These are phyloP conservation scores for Diprion similis DNA, from an alignment of 1,140 invertebrate species.

Conservation along the genomic window DNA sequence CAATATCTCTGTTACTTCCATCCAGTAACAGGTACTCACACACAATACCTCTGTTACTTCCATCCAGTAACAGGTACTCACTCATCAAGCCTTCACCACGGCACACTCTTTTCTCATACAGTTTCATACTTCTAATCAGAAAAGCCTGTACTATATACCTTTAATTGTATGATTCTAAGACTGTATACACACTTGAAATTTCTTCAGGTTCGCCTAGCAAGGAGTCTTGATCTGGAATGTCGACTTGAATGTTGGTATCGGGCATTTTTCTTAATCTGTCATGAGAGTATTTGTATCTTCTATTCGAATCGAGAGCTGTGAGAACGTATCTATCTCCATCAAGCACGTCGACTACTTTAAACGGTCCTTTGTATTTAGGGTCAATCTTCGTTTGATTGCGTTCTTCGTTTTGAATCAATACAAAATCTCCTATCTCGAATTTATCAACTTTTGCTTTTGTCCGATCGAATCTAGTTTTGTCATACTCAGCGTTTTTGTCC, in stretches of 20 bases:
- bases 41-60: too few species aligned
- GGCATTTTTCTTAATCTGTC: conserved; percentile 38
- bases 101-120: too few species aligned
- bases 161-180: too few species aligned
- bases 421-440: conserved; percentile 27
- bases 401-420: conserved; percentile 29
- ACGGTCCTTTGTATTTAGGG: conserved; percentile 24
- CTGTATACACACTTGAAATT: too few species aligned
- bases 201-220: too few species aligned
- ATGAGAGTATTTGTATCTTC: conserved; percentile 36
- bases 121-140: too few species aligned
- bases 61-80: too few species aligned
- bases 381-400: conserved; percentile 29
- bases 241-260: not conserved
- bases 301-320: conserved; percentile 19
- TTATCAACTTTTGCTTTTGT: conserved; percentile 23
- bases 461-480: conserved; percentile 21
- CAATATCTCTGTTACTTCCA: too few species aligned
- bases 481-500: conserved; percentile 16
- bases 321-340: conserved; percentile 23
- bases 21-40: too few species aligned
- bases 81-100: too few species aligned
- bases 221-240: too few species aligned
- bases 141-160: too few species aligned
- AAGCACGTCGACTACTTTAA: conserved; percentile 18